Base-by-base conservation (phyloP, 2,888 invertebrate genomes). In the Imbricaverruca yamaguchii region DNA sequence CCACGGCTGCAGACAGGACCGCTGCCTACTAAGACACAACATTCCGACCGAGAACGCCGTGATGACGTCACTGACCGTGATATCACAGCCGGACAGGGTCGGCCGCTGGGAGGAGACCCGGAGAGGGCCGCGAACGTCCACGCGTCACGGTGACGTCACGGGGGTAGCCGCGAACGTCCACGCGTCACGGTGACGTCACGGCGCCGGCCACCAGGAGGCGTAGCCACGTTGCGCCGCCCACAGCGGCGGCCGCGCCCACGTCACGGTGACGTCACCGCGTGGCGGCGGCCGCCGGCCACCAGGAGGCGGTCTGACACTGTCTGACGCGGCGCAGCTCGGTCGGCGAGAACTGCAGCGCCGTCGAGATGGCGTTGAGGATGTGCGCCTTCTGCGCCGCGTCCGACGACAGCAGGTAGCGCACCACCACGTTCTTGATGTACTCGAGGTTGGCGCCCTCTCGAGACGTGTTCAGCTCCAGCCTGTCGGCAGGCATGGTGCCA, bases 311-410 rank as follows among this genome's bases (percentile, higher is more conserved):
- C 55, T 74, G 74, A 18, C 74, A 74, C 0, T 55, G 53, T 21
- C 74, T 7, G 21, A 74, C 74, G 21, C 74, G 53, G 53, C 55
- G 90, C 85, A 90, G 91, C 87, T 96, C 96, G 21, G 89, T 87
- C 0, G 89, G 88, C 81, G 93, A 94, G 86, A 96, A 94, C 86
- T 94, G 92, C 9, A 96, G 88, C 0, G 95, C 93, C 1, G 94
- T 93, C 0, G 93, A 92, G 82, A 96, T 95, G 0, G 96, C 96
- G 87, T 95, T 96, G 25, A 96, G 87, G 94, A 96, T 96, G 86
- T 94, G 94, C 61, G 90, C 90, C 82, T 92, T 91, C 61, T 89
- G 87, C 23, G 81, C 82, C 9, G 80, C 81, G 86, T 93, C 93
- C 0, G 90, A 90, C 2, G 92, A 92, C 82, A 92, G 89, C 61